phyloP scores from a whole-genome alignment of 2,797 vertebrate species.

The Numenius phaeopus region DNA sequence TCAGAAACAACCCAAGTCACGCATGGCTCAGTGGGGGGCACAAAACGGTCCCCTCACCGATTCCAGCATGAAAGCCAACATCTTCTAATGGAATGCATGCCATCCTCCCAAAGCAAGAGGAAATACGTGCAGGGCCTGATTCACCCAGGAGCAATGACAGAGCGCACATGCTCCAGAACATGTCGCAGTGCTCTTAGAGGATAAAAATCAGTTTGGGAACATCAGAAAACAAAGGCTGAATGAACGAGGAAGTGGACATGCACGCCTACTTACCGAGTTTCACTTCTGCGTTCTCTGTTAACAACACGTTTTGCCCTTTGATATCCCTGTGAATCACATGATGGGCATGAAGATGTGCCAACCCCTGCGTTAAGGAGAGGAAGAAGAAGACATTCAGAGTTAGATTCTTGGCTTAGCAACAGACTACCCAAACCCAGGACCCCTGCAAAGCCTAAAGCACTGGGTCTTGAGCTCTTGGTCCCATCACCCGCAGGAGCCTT shows the following conservation, averaged over 20 bases:
- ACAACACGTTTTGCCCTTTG: constrained; percentile 97
- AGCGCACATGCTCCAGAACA: background rate
- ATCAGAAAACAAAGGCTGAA: background rate
- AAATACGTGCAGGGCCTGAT: background rate
- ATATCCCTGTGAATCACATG: constrained; percentile 99
- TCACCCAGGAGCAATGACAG: background rate
- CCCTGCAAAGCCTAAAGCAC: background rate
- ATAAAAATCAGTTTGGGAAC: background rate
- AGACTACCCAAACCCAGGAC: background rate
- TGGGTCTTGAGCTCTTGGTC: background rate
- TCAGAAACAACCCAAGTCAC: background rate
- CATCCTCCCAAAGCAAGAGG: background rate
- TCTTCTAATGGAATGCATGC: background rate
- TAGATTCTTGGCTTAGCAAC: background rate
- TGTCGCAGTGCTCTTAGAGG: background rate
- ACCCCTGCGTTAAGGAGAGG: constrained; percentile 81
- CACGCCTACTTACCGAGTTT: constrained; percentile 88
- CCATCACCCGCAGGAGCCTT: background rate
- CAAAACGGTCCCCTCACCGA: background rate
- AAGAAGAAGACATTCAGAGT: background rate
- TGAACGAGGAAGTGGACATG: background rate
- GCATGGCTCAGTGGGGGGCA: background rate
- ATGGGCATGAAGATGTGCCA: constrained; percentile 96
- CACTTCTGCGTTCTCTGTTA: constrained; percentile 98
- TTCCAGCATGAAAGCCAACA: background rate